These are phyloP conservation scores for Quadroppia sp. DNA, from an alignment of 2,888 invertebrate genomes.

Conservation along the genomic window DNA sequence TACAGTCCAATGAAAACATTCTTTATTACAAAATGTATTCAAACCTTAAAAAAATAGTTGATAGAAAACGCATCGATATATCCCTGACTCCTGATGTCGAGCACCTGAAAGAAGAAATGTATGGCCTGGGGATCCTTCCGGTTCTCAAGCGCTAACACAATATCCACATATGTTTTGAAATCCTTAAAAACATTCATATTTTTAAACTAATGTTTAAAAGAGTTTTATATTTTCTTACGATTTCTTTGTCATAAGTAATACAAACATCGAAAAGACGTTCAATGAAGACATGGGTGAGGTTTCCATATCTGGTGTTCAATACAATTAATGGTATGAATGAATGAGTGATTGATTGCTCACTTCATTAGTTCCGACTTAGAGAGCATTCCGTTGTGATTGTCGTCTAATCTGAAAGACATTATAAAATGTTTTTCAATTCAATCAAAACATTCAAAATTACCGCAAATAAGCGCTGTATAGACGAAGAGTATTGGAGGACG, in stretches of 20 bases:
- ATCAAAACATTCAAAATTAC: constrained; percentile 2
- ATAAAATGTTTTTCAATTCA: neutral
- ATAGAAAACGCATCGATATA: constrained; percentile 84
- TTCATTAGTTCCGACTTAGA: constrained; percentile 82
- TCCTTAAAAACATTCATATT: constrained; percentile 59
- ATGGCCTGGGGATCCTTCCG: constrained; percentile 83
- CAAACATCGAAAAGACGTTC: constrained; percentile 92
- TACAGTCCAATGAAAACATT: constrained; percentile 25
- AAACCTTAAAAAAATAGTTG: constrained; percentile 83
- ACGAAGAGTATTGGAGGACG: constrained; percentile 76
- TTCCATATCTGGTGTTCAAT: constrained; percentile 60
- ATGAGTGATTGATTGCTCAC: constrained; percentile 53
- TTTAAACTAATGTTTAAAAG: constrained; percentile 14
- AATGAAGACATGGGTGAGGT: constrained; percentile 81
- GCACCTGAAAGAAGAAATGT: constrained; percentile 81
- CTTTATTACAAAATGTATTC: neutral
- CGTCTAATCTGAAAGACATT: constrained; percentile 67
- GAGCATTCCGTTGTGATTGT: constrained; percentile 92
- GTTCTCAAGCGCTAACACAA: constrained; percentile 88
- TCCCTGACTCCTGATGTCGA: constrained; percentile 82
- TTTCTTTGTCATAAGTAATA: constrained; percentile 70
- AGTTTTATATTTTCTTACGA: constrained; percentile 52
- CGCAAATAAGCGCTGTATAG: constrained; percentile 82
- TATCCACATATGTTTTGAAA: constrained; percentile 92
- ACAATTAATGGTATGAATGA: neutral